Evolutionary conservation across 2,888 invertebrate species (phyloP), one percentile per base, ranked within the genome.

Genomic region (Drosophila buzzatii): DNA sequence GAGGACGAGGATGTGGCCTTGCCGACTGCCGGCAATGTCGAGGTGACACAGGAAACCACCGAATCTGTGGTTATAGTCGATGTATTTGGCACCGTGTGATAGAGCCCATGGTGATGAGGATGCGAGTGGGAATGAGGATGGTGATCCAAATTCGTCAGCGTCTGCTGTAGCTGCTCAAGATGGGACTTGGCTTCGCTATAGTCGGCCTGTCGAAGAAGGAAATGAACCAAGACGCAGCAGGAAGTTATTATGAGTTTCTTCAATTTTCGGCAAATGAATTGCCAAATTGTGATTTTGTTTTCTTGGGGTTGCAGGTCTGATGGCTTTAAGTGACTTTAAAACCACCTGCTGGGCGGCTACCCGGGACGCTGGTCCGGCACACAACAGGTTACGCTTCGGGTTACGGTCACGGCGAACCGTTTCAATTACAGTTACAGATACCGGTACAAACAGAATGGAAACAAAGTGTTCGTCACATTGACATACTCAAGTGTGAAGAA

Each of bases 171-270:
- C 63, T 90, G 86, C 85, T 87, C 90, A 79, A 87, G 70, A 70
- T 90, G 90, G 31, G 85, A 58, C 85, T 87, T 87, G 52, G 90
- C 85, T 63, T 85, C 91, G 60, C 82, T 75, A 73, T 90, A 87
- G 76, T 87, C 86, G 61, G 77, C 90, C 86, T 87, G 76, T 64
- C 41, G 23, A 71, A 44, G 76, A 75, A 91, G 92, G 92, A 92
- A 92, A 92, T 92, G 82, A 89, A 81, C 73, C 91, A 86, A 89
- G 92, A 82, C 90, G 70, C 89, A 82, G 77, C 91, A 92, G 92
- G 92, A 92, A 91, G 92, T 92, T 85, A 77, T 81, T 76, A 81
- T 82, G 76, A 91, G 85, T 81, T 80, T 71, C 64, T 59, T 65
- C 49, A 49, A 73, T 78, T 78, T 72, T 64, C 27, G 72, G 76